phyloP scores from a whole-genome alignment of 2,113 vertebrate genomes.

The Melanerpes aurifrons region DNA sequence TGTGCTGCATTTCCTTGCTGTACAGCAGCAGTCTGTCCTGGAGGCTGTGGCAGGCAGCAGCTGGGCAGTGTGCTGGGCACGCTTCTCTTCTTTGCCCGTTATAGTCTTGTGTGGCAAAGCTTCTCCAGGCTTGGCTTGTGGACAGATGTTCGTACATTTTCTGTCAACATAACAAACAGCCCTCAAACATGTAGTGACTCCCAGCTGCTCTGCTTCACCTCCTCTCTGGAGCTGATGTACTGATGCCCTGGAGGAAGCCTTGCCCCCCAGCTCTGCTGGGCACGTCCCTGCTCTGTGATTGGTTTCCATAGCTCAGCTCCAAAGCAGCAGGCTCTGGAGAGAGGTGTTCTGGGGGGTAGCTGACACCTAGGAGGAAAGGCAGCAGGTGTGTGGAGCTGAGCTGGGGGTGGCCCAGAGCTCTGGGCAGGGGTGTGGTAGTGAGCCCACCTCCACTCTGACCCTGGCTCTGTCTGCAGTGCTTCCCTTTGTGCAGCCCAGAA shows the following conservation, averaged over 20 bases:
- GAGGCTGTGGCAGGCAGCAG: background rate
- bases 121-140: background rate
- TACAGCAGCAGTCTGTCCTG: background rate
- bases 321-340: background rate
- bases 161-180: background rate
- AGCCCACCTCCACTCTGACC: background rate
- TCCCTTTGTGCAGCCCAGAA: background rate
- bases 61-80: background rate
- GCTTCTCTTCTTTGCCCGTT: background rate
- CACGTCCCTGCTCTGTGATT: slow-evolving; percentile 5
- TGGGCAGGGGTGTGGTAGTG: rapidly evolving
- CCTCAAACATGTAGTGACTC: background rate
- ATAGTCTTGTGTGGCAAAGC: background rate
- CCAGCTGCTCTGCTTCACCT: background rate
- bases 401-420: background rate
- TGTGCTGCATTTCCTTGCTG: background rate
- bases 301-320: background rate
- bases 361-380: background rate
- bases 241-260: background rate
- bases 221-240: background rate
- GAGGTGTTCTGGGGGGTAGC: background rate
- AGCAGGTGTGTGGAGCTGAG: background rate
- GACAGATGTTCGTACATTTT: background rate
- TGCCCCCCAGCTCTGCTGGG: background rate
- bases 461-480: background rate